A percentile compares a stretch with the other conserved stretches of the same genome.
Evolutionary conservation across 2,113 vertebrate species (phyloP).

Genomic region (Pelusios castaneus): DNA sequence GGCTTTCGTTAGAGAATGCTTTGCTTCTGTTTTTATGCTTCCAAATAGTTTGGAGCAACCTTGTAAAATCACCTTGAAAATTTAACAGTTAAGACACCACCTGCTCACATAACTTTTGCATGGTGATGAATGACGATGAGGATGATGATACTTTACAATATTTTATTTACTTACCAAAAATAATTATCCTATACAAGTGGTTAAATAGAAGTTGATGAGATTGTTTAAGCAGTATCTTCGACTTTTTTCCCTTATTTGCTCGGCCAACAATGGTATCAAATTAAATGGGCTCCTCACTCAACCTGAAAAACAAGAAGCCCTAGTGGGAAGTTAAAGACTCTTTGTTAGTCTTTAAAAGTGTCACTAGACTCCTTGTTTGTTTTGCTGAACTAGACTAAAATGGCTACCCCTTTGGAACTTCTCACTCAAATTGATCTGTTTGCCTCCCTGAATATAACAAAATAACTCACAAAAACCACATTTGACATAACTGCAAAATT

Average conservation of each 20-base stretch:
- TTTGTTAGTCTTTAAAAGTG: too few relatives aligned
- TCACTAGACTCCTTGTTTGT: too few relatives aligned
- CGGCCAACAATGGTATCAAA: too few relatives aligned
- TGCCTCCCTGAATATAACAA: background rate
- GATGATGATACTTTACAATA: background rate
- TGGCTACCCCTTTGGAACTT: too few relatives aligned
- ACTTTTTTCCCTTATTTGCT: background rate
- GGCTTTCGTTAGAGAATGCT: background rate
- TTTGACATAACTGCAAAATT: background rate
- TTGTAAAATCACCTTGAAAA: background rate
- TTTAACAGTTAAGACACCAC: background rate
- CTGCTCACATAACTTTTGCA: background rate
- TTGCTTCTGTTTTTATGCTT: background rate
- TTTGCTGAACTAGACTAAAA: too few relatives aligned
- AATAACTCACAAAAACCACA: background rate
- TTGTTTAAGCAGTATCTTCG: background rate
- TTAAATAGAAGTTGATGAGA: background rate
- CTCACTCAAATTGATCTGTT: too few relatives aligned
- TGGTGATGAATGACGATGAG: background rate
- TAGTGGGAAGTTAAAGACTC: too few relatives aligned
- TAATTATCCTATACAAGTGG: rapidly evolving
- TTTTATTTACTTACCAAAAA: background rate
- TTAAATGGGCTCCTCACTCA: background rate
- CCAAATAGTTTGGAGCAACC: background rate
- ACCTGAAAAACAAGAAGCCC: too few relatives aligned